phyloP scores from a whole-genome alignment of 1,140 invertebrate genomes.

The Pseudomyrmex concolor region DNA sequence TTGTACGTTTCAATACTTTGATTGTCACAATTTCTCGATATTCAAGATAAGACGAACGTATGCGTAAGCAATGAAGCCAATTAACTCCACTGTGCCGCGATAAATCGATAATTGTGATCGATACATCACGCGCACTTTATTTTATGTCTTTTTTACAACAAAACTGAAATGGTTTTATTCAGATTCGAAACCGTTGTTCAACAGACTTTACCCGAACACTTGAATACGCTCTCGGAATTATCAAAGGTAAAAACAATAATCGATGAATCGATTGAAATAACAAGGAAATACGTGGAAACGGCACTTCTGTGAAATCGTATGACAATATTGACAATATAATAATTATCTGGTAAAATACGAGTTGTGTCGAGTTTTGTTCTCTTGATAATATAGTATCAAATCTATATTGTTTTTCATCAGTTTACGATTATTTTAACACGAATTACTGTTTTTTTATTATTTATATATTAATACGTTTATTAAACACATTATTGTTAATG shows the following conservation, averaged over 20 bases:
- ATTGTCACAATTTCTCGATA: slow-evolving; percentile 19
- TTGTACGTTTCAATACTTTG: not conserved
- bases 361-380: not conserved
- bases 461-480: not conserved
- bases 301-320: not conserved
- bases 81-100: slow-evolving; percentile 44
- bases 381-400: not conserved
- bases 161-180: slow-evolving; percentile 37
- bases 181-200: slow-evolving; percentile 29
- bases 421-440: no score
- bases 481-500: not conserved
- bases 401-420: not conserved
- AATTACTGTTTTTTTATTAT: slow-evolving; percentile 5
- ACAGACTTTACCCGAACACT: slow-evolving; percentile 27
- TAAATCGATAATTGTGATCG: slow-evolving; percentile 52
- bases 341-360: not conserved
- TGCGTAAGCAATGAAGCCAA: slow-evolving; percentile 31
- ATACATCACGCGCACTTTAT: slow-evolving; percentile 39
- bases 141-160: slow-evolving; percentile 33
- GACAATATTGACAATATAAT: not conserved
- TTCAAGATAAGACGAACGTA: slow-evolving; percentile 16
- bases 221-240: slow-evolving; percentile 59
- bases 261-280: slow-evolving; percentile 62
- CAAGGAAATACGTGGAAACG: not conserved
- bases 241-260: slow-evolving; percentile 45